Conservation (phyloP, 2,113 vertebrate species). For the Phodopus roborovskii region DNA sequence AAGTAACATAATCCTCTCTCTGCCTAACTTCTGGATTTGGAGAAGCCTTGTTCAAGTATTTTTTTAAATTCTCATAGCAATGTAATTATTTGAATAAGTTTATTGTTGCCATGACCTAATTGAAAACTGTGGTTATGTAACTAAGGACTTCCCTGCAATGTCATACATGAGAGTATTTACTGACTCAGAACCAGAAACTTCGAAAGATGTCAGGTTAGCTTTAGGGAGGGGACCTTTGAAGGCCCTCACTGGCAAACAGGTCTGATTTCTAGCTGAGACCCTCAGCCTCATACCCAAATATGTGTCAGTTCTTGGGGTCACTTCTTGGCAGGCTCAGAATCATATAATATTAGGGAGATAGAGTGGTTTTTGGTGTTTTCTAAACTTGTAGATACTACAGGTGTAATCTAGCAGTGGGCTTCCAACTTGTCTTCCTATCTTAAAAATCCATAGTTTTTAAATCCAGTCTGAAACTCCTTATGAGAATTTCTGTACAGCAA, state of each 20-base stretch:
- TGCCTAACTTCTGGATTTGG: constrained; percentile 25
- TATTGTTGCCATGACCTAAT: background rate
- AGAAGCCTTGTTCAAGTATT: background rate
- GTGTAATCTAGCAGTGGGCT: background rate
- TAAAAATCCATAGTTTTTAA: background rate
- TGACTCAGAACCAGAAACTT: background rate
- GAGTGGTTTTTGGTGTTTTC: background rate
- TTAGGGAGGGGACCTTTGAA: background rate
- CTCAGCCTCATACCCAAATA: background rate
- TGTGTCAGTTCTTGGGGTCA: background rate
- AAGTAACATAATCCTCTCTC: background rate
- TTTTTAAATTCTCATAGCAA: background rate
- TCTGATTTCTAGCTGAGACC: background rate
- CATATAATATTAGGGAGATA: background rate
- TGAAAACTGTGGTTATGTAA: background rate
- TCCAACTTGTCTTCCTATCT: background rate
- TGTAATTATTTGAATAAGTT: background rate
- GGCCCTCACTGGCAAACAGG: background rate
- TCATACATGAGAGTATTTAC: constrained; percentile 9
- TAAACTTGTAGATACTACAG: background rate
- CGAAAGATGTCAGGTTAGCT: background rate
- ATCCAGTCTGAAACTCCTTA: background rate
- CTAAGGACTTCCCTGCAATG: background rate
- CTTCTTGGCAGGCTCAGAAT: background rate
- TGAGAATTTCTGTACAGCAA: constrained; percentile 33